A percentile compares a stretch with the other conserved stretches of the same genome.
These are phyloP conservation scores for Vulpes lagopus DNA, from an alignment of 2,113 vertebrate species.

Conservation along the genomic window DNA sequence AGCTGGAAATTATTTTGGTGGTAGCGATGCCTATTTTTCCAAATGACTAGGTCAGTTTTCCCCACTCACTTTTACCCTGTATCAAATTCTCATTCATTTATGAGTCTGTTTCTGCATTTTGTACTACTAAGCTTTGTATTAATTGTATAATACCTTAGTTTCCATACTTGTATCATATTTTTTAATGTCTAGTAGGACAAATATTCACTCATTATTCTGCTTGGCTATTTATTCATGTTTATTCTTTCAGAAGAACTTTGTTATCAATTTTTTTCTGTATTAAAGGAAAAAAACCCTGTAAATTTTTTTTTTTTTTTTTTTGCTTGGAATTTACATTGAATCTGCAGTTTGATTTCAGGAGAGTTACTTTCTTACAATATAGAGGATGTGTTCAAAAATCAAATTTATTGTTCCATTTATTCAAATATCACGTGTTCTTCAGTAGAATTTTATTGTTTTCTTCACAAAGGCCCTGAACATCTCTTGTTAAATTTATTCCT, in stretches of 20 bases:
- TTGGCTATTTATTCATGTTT: not conserved
- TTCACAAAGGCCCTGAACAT: not conserved
- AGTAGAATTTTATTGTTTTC: not conserved
- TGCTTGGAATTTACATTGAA: not conserved
- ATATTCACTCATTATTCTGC: not conserved
- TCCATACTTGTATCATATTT: not conserved
- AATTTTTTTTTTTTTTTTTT: constrained; percentile 2
- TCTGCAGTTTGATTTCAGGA: constrained; percentile 26
- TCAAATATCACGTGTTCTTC: not conserved
- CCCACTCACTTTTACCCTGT: not conserved
- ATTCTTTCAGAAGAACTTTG: constrained; percentile 20
- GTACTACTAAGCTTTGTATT: not conserved
- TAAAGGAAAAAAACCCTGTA: not conserved
- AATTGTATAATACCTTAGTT: not conserved
- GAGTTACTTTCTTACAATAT: not conserved
- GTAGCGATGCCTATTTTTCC: not conserved
- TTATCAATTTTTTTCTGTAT: not conserved
- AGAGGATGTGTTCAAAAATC: not conserved
- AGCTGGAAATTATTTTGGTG: not conserved
- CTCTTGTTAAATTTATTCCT: constrained; percentile 5
- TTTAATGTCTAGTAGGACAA: not conserved
- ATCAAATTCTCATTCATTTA: not conserved
- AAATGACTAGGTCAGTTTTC: not conserved
- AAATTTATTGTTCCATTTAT: not conserved
- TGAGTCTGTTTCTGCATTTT: not conserved